phyloP scores from a whole-genome alignment of 2,888 invertebrate species.

The Andrena minutula region DNA sequence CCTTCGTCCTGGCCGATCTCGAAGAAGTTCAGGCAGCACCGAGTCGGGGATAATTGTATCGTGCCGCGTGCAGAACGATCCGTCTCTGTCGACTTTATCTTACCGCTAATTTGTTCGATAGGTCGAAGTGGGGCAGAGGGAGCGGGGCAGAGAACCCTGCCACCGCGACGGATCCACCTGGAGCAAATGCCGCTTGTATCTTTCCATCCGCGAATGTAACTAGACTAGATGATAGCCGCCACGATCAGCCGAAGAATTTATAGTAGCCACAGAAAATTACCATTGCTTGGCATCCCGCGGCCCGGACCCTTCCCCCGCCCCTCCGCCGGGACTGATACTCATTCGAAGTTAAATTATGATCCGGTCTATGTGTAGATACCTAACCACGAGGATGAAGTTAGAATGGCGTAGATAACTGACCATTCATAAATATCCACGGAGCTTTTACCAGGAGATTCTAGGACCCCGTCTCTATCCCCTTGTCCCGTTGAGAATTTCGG shows the following conservation, averaged over 20 bases:
- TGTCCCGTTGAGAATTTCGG: slow-evolving; percentile 26
- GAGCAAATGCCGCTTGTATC: slow-evolving; percentile 49
- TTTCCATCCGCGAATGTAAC: slow-evolving; percentile 46
- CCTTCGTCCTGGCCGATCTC: slow-evolving; percentile 4
- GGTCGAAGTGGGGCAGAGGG: slow-evolving; percentile 35
- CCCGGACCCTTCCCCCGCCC: neutral
- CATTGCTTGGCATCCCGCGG: slow-evolving; percentile 42
- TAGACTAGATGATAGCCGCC: slow-evolving; percentile 58
- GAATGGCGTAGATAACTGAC: slow-evolving; percentile 41
- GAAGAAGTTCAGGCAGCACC: slow-evolving; percentile 41
- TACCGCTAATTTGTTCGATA: slow-evolving; percentile 82
- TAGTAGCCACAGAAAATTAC: slow-evolving; percentile 58
- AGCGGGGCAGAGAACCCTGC: slow-evolving; percentile 19
- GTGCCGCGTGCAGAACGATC: slow-evolving; percentile 75
- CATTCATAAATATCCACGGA: slow-evolving; percentile 47
- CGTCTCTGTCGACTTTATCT: slow-evolving; percentile 84
- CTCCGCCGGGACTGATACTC: slow-evolving; percentile 38
- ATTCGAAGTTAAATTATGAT: slow-evolving; percentile 57
- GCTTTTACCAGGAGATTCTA: slow-evolving; percentile 16
- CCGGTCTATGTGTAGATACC: slow-evolving; percentile 51
- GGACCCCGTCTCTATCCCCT: neutral
- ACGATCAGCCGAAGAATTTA: slow-evolving; percentile 60
- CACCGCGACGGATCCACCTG: slow-evolving; percentile 13
- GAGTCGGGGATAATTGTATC: slow-evolving; percentile 79
- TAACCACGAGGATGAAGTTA: slow-evolving; percentile 38